These are phyloP conservation scores for Perithous albicinctus DNA, from an alignment of 2,888 invertebrate species.

Conservation along the genomic window DNA sequence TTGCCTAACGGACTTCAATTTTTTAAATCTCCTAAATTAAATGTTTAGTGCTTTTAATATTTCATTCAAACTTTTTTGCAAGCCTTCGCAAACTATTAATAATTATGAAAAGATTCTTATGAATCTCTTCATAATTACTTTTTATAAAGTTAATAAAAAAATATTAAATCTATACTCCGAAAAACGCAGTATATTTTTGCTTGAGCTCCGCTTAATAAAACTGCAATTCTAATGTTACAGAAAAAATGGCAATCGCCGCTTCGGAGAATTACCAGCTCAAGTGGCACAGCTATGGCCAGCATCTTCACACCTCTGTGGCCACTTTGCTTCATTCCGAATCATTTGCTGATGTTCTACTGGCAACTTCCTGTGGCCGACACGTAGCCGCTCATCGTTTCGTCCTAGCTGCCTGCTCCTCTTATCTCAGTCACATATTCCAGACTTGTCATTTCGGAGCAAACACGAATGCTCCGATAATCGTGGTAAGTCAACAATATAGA, in stretches of 20 bases:
- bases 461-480: conserved; percentile 83
- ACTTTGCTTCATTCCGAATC: conserved; percentile 91
- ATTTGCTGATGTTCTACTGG: conserved; percentile 93
- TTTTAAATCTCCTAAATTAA: no score
- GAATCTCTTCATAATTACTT: no score
- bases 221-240: conserved; percentile 65
- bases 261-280: conserved; percentile 94
- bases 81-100: no score
- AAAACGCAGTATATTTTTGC: no score
- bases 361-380: conserved; percentile 92
- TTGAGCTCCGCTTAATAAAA: not conserved
- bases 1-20: no score
- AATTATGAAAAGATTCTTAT: no score
- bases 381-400: conserved; percentile 95
- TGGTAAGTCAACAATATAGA: conserved; percentile 75
- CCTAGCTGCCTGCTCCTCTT: conserved; percentile 92
- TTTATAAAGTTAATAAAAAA: no score
- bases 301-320: conserved; percentile 93
- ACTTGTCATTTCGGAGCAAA: conserved; percentile 84
- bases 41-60: no score
- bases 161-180: no score
- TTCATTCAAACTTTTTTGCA: no score
- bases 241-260: conserved; percentile 85
- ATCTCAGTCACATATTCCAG: conserved; percentile 87
- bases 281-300: conserved; percentile 94